Percentiles rank a stretch among this genome's conserved stretches.
Evolutionary conservation across 2,888 invertebrate species (phyloP).

Genomic region (Mimas tiliae): DNA sequence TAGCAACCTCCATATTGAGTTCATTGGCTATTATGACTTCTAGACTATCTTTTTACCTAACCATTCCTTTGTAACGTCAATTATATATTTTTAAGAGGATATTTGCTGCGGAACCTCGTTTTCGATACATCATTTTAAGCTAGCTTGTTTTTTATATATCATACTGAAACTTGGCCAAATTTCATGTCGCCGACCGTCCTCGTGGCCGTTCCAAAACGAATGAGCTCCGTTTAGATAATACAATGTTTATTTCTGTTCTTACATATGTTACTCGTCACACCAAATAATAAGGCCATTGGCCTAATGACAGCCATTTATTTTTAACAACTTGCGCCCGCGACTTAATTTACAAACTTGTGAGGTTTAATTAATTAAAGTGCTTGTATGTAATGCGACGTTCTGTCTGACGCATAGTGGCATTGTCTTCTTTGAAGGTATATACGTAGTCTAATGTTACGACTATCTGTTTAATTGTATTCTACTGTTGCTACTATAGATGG

Average conservation of each 20-base stretch:
- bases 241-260: slow-evolving; percentile 74
- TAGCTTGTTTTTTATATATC: slow-evolving; percentile 46
- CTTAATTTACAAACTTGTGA: slow-evolving; percentile 12
- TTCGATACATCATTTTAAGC: background rate
- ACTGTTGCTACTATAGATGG: no score
- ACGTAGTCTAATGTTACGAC: no score
- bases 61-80: background rate
- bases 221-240: slow-evolving; percentile 79
- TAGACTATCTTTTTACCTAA: no score
- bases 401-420: background rate
- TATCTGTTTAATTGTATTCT: no score
- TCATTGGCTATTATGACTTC: no score
- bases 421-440: background rate
- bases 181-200: slow-evolving; percentile 53
- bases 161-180: slow-evolving; percentile 72
- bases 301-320: slow-evolving; percentile 79
- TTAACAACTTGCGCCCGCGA: slow-evolving; percentile 13
- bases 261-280: slow-evolving; percentile 81
- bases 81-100: background rate
- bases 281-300: slow-evolving; percentile 83
- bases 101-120: background rate
- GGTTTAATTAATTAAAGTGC: slow-evolving; percentile 30
- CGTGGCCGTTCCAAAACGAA: slow-evolving; percentile 58
- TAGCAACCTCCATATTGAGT: no score
- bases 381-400: slow-evolving; percentile 24